phyloP scores from a whole-genome alignment of 2,113 vertebrate species.

The Ptilorrhoa leucosticta region DNA sequence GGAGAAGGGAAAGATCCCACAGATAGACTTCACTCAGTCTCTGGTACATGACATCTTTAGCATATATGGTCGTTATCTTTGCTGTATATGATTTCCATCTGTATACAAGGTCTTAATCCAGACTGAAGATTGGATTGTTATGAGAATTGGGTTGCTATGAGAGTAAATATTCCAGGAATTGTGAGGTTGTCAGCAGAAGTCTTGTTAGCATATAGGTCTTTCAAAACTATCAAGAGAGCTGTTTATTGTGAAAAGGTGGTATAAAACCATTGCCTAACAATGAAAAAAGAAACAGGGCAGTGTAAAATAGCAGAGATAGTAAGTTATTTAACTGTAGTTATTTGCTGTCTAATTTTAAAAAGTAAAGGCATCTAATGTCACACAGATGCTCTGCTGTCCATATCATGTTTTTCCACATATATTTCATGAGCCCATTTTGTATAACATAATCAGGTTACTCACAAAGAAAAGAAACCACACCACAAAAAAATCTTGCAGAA shows the following conservation, averaged over 20 bases:
- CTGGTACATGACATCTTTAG: not conserved
- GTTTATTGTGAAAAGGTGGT: not conserved
- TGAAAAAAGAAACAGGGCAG: not conserved
- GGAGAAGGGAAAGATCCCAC: not conserved
- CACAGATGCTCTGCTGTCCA: not conserved
- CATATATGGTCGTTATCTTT: not conserved
- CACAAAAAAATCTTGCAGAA: not conserved
- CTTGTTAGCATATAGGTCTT: not conserved
- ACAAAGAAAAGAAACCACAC: not conserved
- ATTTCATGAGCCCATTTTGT: not conserved
- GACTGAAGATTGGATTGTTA: not conserved
- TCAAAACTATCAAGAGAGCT: not conserved
- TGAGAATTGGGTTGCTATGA: not conserved
- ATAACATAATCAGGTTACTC: not conserved
- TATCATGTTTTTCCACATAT: not conserved
- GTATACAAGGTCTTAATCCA: not conserved
- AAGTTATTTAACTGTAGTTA: not conserved
- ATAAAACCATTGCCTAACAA: not conserved
- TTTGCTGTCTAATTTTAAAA: not conserved
- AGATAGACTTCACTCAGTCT: not conserved
- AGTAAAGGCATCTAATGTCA: not conserved
- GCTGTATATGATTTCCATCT: not conserved
- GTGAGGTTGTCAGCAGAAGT: not conserved
- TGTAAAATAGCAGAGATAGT: not conserved
- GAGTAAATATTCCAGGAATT: not conserved